A percentile compares a stretch with the other conserved stretches of the same genome.
These are phyloP conservation scores for Apis laboriosa DNA, from an alignment of 1,140 invertebrate genomes.

Conservation along the genomic window DNA sequence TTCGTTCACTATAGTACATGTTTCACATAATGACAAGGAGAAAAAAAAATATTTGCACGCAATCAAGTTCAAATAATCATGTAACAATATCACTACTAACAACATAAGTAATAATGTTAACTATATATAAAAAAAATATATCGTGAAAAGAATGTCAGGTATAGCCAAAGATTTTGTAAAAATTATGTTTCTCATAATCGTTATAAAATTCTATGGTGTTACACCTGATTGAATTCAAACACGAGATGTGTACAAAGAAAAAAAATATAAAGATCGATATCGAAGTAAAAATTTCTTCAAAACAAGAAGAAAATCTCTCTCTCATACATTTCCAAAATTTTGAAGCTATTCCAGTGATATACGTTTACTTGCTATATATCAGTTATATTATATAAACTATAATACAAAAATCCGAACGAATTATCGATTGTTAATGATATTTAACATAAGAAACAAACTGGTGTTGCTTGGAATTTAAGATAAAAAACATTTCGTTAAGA, in stretches of 20 bases:
- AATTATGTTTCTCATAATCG: slow-evolving; percentile 36
- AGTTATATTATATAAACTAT: slow-evolving; percentile 5
- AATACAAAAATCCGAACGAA: neutral
- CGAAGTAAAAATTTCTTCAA: neutral
- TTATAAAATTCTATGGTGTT: slow-evolving; percentile 35
- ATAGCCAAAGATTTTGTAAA: slow-evolving; percentile 14
- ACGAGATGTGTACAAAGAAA: slow-evolving; percentile 29
- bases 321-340: slow-evolving; percentile 22
- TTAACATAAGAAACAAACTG: neutral
- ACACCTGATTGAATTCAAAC: slow-evolving; percentile 38
- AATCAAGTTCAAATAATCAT: slow-evolving; percentile 45
- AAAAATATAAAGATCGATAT: neutral
- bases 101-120: slow-evolving; percentile 39
- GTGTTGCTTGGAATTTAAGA: neutral
- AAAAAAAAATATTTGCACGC: slow-evolving; percentile 36
- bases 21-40: neutral
- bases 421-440: slow-evolving; percentile 15
- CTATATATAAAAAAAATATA: slow-evolving; percentile 26
- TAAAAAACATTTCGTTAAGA: no score
- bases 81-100: slow-evolving; percentile 41
- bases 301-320: slow-evolving; percentile 5
- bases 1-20: slow-evolving; percentile 6
- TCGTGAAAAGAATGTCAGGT: neutral
- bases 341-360: slow-evolving; percentile 33
- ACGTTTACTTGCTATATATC: slow-evolving; percentile 15